A percentile compares a stretch with the other conserved stretches of the same genome.
Conservation (phyloP, 64 coral and sea anemone species). For the Astreopora myriophthalma region DNA sequence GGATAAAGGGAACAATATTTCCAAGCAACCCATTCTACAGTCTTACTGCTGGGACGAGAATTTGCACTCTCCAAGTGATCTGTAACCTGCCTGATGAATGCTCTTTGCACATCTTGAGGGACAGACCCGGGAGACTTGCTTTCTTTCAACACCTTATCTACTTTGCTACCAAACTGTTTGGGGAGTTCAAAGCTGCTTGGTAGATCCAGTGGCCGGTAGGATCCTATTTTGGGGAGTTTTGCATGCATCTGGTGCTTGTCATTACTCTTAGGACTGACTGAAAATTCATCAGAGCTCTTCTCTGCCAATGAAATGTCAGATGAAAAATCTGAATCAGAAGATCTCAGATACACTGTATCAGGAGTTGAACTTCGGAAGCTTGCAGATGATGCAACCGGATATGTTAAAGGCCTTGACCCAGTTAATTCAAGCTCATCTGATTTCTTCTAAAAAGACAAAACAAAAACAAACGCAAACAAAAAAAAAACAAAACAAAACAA, state of each 20-base stretch:
- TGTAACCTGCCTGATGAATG: background rate
- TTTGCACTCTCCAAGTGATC: background rate
- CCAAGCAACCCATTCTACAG: background rate
- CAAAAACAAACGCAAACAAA: too few relatives aligned
- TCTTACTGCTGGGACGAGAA: background rate
- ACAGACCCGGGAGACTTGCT: background rate
- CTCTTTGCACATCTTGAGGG: background rate
- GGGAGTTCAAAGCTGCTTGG: background rate
- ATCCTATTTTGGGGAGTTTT: background rate
- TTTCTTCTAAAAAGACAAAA: too few relatives aligned
- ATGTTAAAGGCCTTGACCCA: too few relatives aligned
- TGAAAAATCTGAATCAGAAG: too few relatives aligned
- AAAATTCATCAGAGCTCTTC: background rate
- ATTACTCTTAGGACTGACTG: background rate
- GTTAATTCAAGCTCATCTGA: too few relatives aligned
- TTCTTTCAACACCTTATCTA: background rate
- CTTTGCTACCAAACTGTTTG: background rate
- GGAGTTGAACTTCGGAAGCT: too few relatives aligned
- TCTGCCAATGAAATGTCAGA: too few relatives aligned
- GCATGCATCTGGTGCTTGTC: background rate
- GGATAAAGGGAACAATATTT: background rate
- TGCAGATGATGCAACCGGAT: too few relatives aligned
- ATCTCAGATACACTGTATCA: too few relatives aligned
- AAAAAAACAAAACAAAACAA: too few relatives aligned
- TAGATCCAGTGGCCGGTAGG: background rate